A percentile compares a stretch with the other conserved stretches of the same genome.
phyloP scores from a whole-genome alignment of 2,888 invertebrate genomes.

The Epiblema foenella region DNA sequence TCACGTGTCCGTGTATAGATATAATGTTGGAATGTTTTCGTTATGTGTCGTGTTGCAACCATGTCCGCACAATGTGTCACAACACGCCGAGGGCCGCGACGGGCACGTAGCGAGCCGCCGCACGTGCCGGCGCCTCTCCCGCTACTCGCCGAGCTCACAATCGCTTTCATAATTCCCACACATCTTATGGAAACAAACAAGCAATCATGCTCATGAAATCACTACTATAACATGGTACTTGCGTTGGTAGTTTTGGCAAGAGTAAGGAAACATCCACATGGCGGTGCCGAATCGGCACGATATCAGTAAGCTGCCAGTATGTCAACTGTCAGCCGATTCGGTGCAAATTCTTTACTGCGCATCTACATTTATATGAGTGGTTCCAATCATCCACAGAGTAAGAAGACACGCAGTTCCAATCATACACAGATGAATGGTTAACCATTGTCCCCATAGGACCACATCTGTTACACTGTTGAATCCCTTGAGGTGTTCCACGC shows the following conservation, averaged over 20 bases:
- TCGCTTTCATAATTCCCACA: constrained; percentile 41
- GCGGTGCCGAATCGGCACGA: too few species aligned
- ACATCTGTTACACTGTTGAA: background rate
- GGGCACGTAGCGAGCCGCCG: constrained; percentile 37
- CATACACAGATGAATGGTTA: too few species aligned
- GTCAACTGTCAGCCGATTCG: too few species aligned
- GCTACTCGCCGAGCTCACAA: constrained; percentile 13
- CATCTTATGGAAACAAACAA: constrained; percentile 22
- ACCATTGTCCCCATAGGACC: too few species aligned
- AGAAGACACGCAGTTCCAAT: background rate
- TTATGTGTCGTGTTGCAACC: constrained; percentile 43
- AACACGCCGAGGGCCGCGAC: constrained; percentile 29
- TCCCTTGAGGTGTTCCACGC: background rate
- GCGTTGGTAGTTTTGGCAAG: background rate
- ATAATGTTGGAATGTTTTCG: constrained; percentile 41
- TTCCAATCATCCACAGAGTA: too few species aligned
- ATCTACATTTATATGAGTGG: too few species aligned
- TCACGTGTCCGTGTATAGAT: constrained; percentile 39
- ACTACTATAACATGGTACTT: background rate
- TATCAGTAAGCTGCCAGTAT: too few species aligned
- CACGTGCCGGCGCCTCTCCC: constrained; percentile 41
- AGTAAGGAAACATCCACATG: background rate
- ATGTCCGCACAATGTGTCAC: constrained; percentile 41
- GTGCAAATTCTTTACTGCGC: too few species aligned
- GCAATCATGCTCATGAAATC: constrained; percentile 1